phyloP scores from a whole-genome alignment of 2,113 vertebrate genomes.

The Carassius carassius region DNA sequence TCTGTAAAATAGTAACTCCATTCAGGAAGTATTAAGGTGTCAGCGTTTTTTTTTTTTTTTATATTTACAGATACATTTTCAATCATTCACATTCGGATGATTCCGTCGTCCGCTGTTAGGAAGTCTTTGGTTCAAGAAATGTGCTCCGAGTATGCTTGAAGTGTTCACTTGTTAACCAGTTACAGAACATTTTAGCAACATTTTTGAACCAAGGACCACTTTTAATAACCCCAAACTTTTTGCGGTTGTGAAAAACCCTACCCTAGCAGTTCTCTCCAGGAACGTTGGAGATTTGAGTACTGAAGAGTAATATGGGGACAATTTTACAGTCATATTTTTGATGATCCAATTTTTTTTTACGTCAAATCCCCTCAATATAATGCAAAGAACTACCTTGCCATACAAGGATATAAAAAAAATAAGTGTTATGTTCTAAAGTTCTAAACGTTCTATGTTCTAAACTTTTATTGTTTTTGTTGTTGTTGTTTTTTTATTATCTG shows the following conservation, averaged over 20 bases:
- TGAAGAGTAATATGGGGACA: not conserved
- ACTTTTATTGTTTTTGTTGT: not conserved
- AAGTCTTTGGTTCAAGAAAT: not conserved
- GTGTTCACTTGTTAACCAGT: not conserved
- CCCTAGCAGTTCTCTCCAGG: not conserved
- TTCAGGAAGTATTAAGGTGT: not conserved
- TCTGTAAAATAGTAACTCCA: not conserved
- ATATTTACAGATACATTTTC: not conserved
- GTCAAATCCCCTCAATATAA: not conserved
- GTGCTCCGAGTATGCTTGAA: not conserved
- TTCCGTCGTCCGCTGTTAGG: not conserved
- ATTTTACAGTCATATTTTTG: not conserved
- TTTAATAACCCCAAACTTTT: not conserved
- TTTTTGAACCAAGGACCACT: not conserved
- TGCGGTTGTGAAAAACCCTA: not conserved
- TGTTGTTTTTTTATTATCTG: not conserved
- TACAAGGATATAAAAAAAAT: not conserved
- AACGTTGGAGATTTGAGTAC: not conserved
- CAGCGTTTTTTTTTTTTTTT: not conserved
- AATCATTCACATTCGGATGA: not conserved
- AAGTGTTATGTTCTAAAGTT: not conserved
- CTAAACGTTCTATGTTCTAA: no score
- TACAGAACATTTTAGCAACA: not conserved
- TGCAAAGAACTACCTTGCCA: not conserved
- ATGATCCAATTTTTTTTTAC: not conserved